These are phyloP conservation scores for Peromyscus eremicus DNA, from an alignment of 2,797 vertebrate species.

Conservation along the genomic window DNA sequence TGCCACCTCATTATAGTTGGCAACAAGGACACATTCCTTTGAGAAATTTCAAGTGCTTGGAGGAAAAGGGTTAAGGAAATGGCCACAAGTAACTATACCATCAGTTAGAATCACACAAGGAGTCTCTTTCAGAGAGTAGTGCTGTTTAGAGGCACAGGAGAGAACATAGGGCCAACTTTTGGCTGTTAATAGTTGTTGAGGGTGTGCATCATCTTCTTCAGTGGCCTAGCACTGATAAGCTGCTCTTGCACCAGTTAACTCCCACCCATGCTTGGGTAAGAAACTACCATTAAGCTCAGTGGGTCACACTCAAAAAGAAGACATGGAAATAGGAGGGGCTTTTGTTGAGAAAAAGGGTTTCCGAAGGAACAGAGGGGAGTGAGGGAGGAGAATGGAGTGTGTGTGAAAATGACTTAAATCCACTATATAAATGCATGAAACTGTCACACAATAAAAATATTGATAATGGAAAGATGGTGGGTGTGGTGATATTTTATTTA, in stretches of 20 bases:
- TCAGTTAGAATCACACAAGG: background rate
- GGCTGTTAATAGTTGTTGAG: background rate
- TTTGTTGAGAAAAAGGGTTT: background rate
- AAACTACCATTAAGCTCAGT: background rate
- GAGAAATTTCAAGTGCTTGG: background rate
- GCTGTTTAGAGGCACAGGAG: background rate
- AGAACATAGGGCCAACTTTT: background rate
- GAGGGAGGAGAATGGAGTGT: background rate
- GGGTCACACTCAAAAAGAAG: background rate
- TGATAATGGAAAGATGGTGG: background rate
- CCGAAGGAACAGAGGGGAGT: no score
- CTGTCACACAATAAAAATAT: background rate
- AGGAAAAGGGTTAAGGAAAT: background rate
- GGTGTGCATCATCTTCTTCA: background rate
- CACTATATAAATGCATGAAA: background rate
- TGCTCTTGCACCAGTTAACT: background rate
- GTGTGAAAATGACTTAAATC: background rate
- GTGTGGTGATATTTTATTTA: no score
- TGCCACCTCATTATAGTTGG: background rate
- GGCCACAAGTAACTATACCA: background rate
- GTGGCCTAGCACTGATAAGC: background rate
- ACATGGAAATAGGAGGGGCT: background rate
- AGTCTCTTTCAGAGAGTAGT: background rate
- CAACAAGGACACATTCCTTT: background rate
- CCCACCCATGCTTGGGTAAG: background rate